Base-by-base conservation (phyloP, 2,797 vertebrate genomes). In the Sebastolobus altivelis region DNA sequence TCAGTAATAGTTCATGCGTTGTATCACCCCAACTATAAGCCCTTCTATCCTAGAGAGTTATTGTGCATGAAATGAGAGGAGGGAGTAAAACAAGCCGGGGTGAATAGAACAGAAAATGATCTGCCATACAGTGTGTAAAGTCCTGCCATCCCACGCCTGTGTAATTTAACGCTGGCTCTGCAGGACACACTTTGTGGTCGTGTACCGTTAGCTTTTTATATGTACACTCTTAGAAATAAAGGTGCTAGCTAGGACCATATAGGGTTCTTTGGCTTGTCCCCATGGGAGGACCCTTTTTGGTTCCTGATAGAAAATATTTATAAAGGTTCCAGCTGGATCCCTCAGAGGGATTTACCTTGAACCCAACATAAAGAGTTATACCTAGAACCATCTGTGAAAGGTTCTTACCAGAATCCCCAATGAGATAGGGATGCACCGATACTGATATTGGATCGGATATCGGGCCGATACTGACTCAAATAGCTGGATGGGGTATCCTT, bases 41-140 rank as follows among this genome's bases (percentile, higher is more conserved):
- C 70, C 85, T 80, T 31, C 81, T 78, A 75, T 91, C 88, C 82
- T 1, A 62, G 71, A 40, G 75, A 83, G 77, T 92, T 92, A 92
- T 89, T 90, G 88, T 85, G 87, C 87, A 80, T 93, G 91, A 92
- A 91, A 92, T 91, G 88, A 90, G 87, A 87, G 87, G 79, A 84
- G 82, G 76, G 82, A 86, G 88, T 88, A 70, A 87, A 91, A 89
- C 88, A 90, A 91, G 88, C 68, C 81, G 6, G 37, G 38, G 16
- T 83, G 87, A 89, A 60, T 62, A 67, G 72, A 82, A 88, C 40
- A 70, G 81, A 82, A 87, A 89, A 92, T 82, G 7, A 92, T 87
- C 83, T 85, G 79, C 86, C 86, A 72, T 69, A 7, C 82, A 59
- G 49, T 16, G 80, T 89, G 88, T 25, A 25, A 93, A 92, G 92